Evolutionary conservation across 2,113 vertebrate species (phyloP).

Genomic region (Halcyon malimbica): DNA sequence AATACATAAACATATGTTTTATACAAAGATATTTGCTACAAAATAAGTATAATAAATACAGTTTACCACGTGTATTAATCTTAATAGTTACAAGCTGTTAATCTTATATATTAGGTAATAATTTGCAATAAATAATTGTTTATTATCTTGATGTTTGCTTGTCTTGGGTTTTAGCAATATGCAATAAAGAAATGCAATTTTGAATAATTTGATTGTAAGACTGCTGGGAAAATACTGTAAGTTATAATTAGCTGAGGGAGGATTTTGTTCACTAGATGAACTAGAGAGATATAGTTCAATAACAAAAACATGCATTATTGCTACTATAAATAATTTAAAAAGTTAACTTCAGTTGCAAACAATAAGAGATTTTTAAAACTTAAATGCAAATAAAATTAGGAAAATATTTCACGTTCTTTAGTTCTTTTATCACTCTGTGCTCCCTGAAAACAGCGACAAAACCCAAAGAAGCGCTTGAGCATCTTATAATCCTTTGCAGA

Average conservation of each 20-base stretch:
- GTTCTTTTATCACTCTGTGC: background rate
- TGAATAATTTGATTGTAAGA: conserved; percentile 89
- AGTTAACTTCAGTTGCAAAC: conserved; percentile 75
- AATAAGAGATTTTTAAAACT: conserved; percentile 69
- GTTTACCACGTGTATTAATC: conserved; percentile 92
- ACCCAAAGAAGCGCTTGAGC: background rate
- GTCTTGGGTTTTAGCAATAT: conserved; percentile 87
- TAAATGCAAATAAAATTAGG: conserved; percentile 70
- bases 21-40: conserved; percentile 92
- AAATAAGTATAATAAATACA: conserved; percentile 99
- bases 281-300: conserved; percentile 72
- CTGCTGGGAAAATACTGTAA: conserved; percentile 83
- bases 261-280: conserved; percentile 75
- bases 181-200: conserved; percentile 90
- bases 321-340: conserved; percentile 81
- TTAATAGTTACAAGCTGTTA: conserved; percentile 97
- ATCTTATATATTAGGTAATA: conserved; percentile 99
- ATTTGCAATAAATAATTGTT: conserved; percentile 99
- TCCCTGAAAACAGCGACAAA: background rate
- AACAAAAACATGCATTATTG: conserved; percentile 78
- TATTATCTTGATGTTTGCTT: conserved; percentile 91
- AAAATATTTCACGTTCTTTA: conserved; percentile 56
- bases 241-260: conserved; percentile 83
- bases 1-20: conserved; percentile 97
- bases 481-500: background rate